Evolutionary conservation across 2,888 invertebrate species (phyloP).

Genomic region (Acronicta alni): DNA sequence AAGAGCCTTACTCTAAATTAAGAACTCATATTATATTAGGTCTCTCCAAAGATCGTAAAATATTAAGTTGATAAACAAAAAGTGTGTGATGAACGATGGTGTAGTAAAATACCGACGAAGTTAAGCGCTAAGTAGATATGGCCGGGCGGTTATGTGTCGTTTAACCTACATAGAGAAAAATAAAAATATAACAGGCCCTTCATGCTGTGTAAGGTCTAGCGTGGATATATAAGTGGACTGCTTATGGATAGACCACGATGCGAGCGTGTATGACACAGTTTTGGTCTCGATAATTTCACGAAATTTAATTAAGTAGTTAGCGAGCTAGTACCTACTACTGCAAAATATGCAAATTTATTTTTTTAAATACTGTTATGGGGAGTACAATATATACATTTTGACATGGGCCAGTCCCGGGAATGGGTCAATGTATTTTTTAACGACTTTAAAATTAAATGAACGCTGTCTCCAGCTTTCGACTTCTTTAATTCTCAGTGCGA

Average conservation of each 20-base stretch:
- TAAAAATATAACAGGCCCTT: constrained; percentile 28
- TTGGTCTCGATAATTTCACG: too few relatives aligned
- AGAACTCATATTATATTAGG: constrained; percentile 26
- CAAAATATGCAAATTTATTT: neutral
- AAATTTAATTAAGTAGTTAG: too few relatives aligned
- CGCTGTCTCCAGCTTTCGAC: constrained; percentile 28
- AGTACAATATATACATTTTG: neutral
- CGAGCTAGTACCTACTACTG: neutral
- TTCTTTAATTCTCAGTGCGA: constrained; percentile 30
- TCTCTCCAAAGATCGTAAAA: constrained; percentile 48
- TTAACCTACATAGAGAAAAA: constrained; percentile 45
- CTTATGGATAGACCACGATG: too few relatives aligned
- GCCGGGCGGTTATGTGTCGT: constrained; percentile 38
- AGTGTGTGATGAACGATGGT: constrained; percentile 30
- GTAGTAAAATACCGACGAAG: constrained; percentile 42
- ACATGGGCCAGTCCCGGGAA: neutral
- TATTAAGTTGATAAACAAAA: constrained; percentile 51
- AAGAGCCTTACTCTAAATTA: constrained; percentile 37
- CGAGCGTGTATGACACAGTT: too few relatives aligned
- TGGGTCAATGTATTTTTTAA: constrained; percentile 34
- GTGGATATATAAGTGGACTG: constrained; percentile 1
- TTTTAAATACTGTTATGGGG: neutral
- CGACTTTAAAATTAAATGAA: constrained; percentile 39
- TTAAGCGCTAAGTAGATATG: constrained; percentile 24
- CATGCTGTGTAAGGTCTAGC: constrained; percentile 13